Conservation (phyloP, 2,113 vertebrate genomes). For the Podarcis muralis region DNA sequence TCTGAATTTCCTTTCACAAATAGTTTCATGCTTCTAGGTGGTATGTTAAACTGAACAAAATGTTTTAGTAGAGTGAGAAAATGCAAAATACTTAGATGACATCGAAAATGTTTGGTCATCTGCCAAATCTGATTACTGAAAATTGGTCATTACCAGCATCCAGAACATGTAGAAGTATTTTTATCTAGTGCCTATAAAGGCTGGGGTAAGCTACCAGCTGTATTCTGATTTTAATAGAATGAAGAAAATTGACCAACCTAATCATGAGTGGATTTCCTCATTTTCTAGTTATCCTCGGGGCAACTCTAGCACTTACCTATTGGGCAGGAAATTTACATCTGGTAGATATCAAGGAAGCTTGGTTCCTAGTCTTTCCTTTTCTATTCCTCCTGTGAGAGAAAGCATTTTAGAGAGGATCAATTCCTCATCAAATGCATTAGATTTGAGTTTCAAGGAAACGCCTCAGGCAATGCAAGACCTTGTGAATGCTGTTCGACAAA, state of each 20-base stretch:
- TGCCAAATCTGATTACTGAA: not conserved
- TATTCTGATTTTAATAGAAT: not conserved
- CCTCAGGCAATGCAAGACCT: conserved; percentile 8
- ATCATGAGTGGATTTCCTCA: not conserved
- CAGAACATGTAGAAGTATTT: not conserved
- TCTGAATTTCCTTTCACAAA: not conserved
- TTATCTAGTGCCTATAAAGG: not conserved
- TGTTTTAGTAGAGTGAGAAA: not conserved
- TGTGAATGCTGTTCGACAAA: conserved; percentile 10
- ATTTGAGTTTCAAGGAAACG: not conserved
- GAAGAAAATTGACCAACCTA: not conserved
- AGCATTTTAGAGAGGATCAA: not conserved
- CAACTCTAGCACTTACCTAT: not conserved
- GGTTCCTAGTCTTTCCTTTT: not conserved
- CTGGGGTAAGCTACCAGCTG: not conserved
- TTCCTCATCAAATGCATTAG: not conserved
- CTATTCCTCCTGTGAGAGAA: conserved; percentile 6
- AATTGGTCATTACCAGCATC: not conserved
- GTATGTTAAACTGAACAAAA: not conserved
- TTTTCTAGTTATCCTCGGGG: not conserved
- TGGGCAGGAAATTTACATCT: not conserved
- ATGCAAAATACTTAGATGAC: not conserved
- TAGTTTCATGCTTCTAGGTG: not conserved
- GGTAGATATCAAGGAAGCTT: not conserved
- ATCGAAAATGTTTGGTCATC: conserved; percentile 8